phyloP scores from a whole-genome alignment of 1,140 invertebrate genomes.

The Dufourea novaeangliae region DNA sequence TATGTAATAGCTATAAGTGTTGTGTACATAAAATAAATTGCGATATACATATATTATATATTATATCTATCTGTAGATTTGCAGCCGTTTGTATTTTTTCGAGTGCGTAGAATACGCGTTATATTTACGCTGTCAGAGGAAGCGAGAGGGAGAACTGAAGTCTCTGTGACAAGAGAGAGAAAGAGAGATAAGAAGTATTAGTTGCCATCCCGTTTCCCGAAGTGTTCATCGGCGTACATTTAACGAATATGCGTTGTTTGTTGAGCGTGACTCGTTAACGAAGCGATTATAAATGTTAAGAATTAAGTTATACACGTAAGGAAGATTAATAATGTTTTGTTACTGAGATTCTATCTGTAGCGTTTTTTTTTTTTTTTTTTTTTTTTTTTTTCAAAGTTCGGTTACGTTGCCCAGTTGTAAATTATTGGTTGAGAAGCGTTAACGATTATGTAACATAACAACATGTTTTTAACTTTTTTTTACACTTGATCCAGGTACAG shows the following conservation, averaged over 20 bases:
- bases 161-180: background rate
- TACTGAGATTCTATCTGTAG: slow-evolving; percentile 30
- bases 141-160: background rate
- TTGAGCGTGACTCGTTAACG: slow-evolving; percentile 6
- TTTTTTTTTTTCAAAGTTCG: no score
- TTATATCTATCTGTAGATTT: slow-evolving; percentile 20
- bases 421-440: no score
- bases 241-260: slow-evolving; percentile 5
- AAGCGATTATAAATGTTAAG: slow-evolving; percentile 10
- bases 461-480: slow-evolving; percentile 39
- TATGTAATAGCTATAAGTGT: slow-evolving; percentile 6
- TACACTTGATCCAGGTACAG: slow-evolving; percentile 13
- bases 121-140: background rate
- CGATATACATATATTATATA: no score
- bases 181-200: no score
- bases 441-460: background rate
- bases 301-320: slow-evolving; percentile 27
- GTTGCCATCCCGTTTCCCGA: background rate
- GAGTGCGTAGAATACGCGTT: background rate
- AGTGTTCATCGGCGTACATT: background rate
- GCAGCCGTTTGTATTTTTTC: slow-evolving; percentile 29
- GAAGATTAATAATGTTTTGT: slow-evolving; percentile 33
- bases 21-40: slow-evolving; percentile 28
- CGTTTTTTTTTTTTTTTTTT: no score
- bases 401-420: slow-evolving; percentile 12